These are phyloP conservation scores for Mareca strepera DNA, from an alignment of 2,797 vertebrate genomes.

Conservation along the genomic window DNA sequence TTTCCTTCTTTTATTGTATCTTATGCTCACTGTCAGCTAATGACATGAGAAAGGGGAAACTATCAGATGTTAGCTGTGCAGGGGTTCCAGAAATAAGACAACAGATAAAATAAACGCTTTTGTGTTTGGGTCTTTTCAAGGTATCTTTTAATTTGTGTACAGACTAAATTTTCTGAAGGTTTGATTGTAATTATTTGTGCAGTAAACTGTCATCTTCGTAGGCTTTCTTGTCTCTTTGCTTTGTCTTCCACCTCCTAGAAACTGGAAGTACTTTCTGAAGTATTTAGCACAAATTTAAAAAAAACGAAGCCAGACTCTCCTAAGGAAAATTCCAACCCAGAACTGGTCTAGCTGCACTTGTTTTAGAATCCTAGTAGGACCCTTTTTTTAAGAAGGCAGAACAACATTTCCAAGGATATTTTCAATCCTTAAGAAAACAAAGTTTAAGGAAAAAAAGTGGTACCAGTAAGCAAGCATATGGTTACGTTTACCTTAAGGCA, in stretches of 20 bases:
- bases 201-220: neutral
- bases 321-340: conserved; percentile 29
- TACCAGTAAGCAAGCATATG: neutral
- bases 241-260: neutral
- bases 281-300: neutral
- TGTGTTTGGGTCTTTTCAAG: neutral
- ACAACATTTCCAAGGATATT: neutral
- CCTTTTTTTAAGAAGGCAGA: neutral
- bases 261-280: neutral
- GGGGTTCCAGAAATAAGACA: neutral
- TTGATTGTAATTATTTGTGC: neutral
- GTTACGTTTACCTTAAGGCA: neutral
- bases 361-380: neutral
- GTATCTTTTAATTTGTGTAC: neutral
- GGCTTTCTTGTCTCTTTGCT: neutral
- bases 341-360: conserved; percentile 15
- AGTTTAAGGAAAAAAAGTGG: neutral
- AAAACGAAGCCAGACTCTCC: neutral
- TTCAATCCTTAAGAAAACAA: neutral
- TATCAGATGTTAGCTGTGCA: neutral
- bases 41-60: neutral
- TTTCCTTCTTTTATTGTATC: neutral
- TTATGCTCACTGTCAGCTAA: neutral
- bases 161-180: neutral
- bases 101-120: neutral